Evolutionary conservation across 2,797 vertebrate genomes (phyloP), one percentile per base, ranked within the genome.

Genomic region (Miichthys miiuy): DNA sequence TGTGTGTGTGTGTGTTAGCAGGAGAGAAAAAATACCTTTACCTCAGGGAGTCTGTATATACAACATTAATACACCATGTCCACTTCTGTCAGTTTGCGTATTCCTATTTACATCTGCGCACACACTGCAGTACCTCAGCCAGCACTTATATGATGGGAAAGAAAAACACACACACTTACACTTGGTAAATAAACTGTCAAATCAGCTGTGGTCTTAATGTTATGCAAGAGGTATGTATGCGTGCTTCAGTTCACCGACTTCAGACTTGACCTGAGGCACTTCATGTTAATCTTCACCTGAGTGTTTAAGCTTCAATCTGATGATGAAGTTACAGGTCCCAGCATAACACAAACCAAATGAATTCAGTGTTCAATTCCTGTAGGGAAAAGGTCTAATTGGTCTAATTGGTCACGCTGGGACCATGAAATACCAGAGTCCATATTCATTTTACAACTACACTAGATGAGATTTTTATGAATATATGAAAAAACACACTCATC

Each of bases 81-180:
- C 56, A 75, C 56, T 55, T 56, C 18, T 18, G 60, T 70, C 67
- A 69, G n/a, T 79, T 60, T 72, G 21, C 38, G 48, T 68, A 30
- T 41, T 6, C n/a, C 46, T 79, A 20, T 50, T 82, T 68, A 78
- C 68, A 80, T 51, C 20, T 48, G 30, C 38, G 14, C 51, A 68
- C 51, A 66, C 18, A 44, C 34, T 38, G 34, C 34, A 27, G 71
- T 52, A 46, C 57, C 55, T 55, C 46, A 61, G 47, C 5, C 30
- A 55, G 18, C 46, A 65, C 57, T 75, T 60, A 21, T 6, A 50
- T 30, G 47, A 83, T 3, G n/a, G 25, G 9, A 18, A 6, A 21
- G 64, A 58, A 54, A 73, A 14, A 62, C 2, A 47, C 54, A 47
- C 54, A 52, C 57, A 30, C 38, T 27, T 9, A 60, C 1, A 57